phyloP scores from a whole-genome alignment of 2,113 vertebrate species.

The Upupa epops region DNA sequence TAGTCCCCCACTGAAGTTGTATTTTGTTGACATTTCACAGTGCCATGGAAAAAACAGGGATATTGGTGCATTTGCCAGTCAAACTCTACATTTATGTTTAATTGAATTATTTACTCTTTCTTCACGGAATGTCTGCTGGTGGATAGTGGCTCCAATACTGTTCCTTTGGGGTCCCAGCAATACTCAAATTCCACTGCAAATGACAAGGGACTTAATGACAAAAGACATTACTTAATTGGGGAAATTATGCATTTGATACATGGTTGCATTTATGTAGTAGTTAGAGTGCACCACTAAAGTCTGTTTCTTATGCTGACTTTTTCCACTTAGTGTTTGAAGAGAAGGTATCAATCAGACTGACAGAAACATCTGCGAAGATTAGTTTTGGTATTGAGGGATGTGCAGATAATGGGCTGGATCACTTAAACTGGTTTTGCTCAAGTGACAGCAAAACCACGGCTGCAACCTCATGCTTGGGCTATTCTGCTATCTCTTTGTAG shows the following conservation, averaged over 20 bases:
- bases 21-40: background rate
- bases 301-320: background rate
- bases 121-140: background rate
- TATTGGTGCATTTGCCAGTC: background rate
- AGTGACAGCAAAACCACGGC: background rate
- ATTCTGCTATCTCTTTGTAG: background rate
- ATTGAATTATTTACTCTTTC: background rate
- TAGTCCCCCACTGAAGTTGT: background rate
- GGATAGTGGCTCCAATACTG: background rate
- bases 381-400: background rate
- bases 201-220: background rate
- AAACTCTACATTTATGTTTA: background rate
- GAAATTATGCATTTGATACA: background rate
- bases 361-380: background rate
- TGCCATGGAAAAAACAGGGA: background rate
- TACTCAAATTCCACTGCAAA: background rate
- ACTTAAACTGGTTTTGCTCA: background rate
- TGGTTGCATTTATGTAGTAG: background rate
- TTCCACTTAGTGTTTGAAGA: background rate
- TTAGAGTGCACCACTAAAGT: background rate
- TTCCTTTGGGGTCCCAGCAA: background rate
- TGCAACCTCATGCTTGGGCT: background rate
- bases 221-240: background rate
- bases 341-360: background rate
- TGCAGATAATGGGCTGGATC: background rate